These are phyloP conservation scores for Acanthiza pusilla DNA, from an alignment of 2,797 vertebrate genomes.

Conservation along the genomic window DNA sequence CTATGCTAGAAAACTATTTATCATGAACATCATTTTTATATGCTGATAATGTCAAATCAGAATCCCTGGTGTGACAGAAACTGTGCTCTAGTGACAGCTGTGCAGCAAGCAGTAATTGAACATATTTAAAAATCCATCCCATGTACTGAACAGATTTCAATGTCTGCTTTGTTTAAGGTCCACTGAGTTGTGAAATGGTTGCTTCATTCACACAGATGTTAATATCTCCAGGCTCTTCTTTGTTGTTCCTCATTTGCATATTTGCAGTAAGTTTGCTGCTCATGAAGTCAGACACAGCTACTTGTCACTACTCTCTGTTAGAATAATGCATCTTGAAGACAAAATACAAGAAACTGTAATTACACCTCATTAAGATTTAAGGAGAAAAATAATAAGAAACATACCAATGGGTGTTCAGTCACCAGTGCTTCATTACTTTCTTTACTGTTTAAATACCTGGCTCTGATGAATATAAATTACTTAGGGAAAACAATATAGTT, in stretches of 20 bases:
- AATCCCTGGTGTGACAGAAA: slow-evolving; percentile 60
- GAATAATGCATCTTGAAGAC: slow-evolving; percentile 64
- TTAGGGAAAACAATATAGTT: slow-evolving; percentile 5
- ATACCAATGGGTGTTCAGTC: slow-evolving; percentile 66
- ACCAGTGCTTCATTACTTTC: slow-evolving; percentile 65
- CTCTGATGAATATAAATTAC: slow-evolving; percentile 68
- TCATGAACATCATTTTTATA: slow-evolving; percentile 43
- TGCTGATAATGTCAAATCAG: slow-evolving; percentile 55
- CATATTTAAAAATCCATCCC: slow-evolving; percentile 76
- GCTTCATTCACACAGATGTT: slow-evolving; percentile 79
- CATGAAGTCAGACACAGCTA: slow-evolving; percentile 62
- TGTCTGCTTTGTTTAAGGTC: slow-evolving; percentile 80
- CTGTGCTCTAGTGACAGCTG: slow-evolving; percentile 70
- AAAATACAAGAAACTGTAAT: slow-evolving; percentile 67
- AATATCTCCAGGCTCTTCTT: slow-evolving; percentile 80
- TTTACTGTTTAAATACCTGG: slow-evolving; percentile 65
- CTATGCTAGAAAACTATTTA: slow-evolving; percentile 32
- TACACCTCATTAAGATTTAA: slow-evolving; percentile 74
- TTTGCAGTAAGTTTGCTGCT: slow-evolving; percentile 69
- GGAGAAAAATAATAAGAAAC: slow-evolving; percentile 73
- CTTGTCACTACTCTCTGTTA: slow-evolving; percentile 66
- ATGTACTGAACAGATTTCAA: slow-evolving; percentile 75
- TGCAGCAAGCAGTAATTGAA: slow-evolving; percentile 70
- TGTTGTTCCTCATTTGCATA: slow-evolving; percentile 81
- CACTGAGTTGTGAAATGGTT: slow-evolving; percentile 80